phyloP scores from a whole-genome alignment of 37 sponge, comb jelly and placozoan species.

The Axinella damicornis region DNA sequence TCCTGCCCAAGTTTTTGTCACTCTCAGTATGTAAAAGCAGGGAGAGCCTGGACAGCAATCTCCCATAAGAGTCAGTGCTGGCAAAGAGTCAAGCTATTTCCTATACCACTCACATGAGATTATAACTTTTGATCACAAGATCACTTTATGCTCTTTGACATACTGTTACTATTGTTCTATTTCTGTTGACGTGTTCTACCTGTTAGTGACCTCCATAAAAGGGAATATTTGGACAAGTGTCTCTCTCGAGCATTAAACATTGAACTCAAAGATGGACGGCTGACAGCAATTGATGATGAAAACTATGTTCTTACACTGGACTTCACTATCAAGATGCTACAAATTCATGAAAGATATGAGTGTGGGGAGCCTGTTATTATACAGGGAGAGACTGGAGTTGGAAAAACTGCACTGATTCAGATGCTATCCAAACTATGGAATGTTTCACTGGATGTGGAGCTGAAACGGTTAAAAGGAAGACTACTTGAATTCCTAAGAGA shows the following conservation, averaged over 20 bases:
- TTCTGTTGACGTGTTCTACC: too few species aligned
- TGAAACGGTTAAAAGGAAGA: conserved; percentile 11
- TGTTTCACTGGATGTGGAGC: not conserved
- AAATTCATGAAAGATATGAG: conserved; percentile 44
- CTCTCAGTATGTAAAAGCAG: too few species aligned
- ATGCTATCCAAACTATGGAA: conserved; percentile 77
- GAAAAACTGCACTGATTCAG: conserved; percentile 77
- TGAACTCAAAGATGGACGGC: conserved; percentile 13
- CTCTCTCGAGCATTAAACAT: conserved; percentile 67
- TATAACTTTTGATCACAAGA: too few species aligned
- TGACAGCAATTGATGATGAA: conserved; percentile 60
- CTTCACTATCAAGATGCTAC: conserved; percentile 59
- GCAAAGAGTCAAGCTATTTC: too few species aligned
- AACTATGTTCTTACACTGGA: conserved; percentile 79
- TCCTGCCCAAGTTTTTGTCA: too few species aligned
- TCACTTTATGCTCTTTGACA: too few species aligned
- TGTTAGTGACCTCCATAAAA: not conserved
- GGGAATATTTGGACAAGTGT: conserved; percentile 51
- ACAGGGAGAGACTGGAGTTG: conserved; percentile 88
- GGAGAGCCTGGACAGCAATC: too few species aligned
- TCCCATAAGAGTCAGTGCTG: too few species aligned
- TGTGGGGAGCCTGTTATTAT: conserved; percentile 86
- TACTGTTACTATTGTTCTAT: too few species aligned
- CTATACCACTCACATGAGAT: too few species aligned
- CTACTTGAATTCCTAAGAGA: conserved; percentile 18